Conservation (phyloP, 2,888 invertebrate genomes). For the Standfussiana lucernea region DNA sequence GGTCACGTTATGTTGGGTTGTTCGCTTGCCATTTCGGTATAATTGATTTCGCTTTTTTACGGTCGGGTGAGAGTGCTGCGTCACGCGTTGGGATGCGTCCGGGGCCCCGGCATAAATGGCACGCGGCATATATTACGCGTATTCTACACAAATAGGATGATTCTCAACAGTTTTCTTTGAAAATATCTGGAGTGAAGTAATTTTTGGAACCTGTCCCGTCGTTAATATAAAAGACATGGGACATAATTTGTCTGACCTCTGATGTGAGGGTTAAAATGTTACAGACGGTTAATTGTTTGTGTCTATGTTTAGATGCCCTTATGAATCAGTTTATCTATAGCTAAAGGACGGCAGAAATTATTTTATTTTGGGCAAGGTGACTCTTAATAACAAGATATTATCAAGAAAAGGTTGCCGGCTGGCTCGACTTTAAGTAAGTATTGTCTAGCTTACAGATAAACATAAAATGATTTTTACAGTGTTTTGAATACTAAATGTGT, state of each 20-base stretch:
- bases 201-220: not conserved
- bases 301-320: slow-evolving; percentile 1
- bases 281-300: slow-evolving; percentile 17
- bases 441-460: not conserved
- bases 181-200: not conserved
- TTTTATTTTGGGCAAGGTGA: slow-evolving; percentile 8
- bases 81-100: slow-evolving; percentile 80
- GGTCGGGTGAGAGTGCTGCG: slow-evolving; percentile 83
- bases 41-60: slow-evolving; percentile 89
- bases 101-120: slow-evolving; percentile 72
- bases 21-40: slow-evolving; percentile 85
- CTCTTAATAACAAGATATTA: not conserved
- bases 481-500: not conserved
- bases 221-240: slow-evolving; percentile 1
- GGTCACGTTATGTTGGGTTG: slow-evolving; percentile 74
- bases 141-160: slow-evolving; percentile 53
- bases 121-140: slow-evolving; percentile 57
- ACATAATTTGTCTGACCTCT: slow-evolving; percentile 27
- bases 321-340: not conserved
- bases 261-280: slow-evolving; percentile 9
- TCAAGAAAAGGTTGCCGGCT: not conserved
- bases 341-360: not conserved
- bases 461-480: not conserved
- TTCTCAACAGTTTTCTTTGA: slow-evolving; percentile 24
- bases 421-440: not conserved